Percentiles rank a stretch among this genome's conserved stretches.
Evolutionary conservation across 2,888 invertebrate species (phyloP).

Genomic region (Loripinus fragilis): DNA sequence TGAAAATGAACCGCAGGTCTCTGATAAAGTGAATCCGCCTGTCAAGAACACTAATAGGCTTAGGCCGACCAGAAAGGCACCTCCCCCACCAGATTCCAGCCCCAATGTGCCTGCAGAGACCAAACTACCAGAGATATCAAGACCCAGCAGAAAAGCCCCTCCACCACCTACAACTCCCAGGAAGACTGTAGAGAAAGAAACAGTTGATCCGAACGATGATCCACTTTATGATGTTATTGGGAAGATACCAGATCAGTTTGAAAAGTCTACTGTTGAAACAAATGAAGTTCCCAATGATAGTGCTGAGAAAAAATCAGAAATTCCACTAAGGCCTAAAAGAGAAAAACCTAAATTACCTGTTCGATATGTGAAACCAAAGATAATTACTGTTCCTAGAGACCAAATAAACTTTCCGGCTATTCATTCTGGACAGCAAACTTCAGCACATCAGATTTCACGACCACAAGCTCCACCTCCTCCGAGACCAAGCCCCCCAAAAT

Average conservation of each 20-base stretch:
- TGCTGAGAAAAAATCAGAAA: constrained; percentile 30
- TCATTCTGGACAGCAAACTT: neutral
- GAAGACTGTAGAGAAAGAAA: neutral
- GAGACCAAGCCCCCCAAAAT: constrained; percentile 43
- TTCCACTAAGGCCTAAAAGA: constrained; percentile 37
- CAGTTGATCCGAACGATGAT: constrained; percentile 12
- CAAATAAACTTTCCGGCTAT: constrained; percentile 40
- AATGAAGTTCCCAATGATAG: constrained; percentile 4
- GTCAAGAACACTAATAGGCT: constrained; percentile 25
- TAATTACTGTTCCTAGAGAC: constrained; percentile 67
- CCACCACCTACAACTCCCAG: constrained; percentile 8
- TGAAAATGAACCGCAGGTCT: constrained; percentile 7
- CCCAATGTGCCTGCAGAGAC: constrained; percentile 8
- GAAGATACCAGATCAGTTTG: neutral
- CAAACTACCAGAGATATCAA: constrained; percentile 39
- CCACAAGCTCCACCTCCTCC: constrained; percentile 57
- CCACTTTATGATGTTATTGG: constrained; percentile 34
- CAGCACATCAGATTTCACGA: constrained; percentile 7
- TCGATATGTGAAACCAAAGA: constrained; percentile 69
- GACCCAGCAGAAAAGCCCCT: constrained; percentile 45
- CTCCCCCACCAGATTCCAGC: constrained; percentile 14
- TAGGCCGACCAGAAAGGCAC: constrained; percentile 57
- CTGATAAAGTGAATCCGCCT: neutral
- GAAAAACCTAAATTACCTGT: constrained; percentile 66
- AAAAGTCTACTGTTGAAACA: neutral